A percentile compares a stretch with the other conserved stretches of the same genome.
These are phyloP conservation scores for Meriones unguiculatus DNA, from an alignment of 2,113 vertebrate species.

Conservation along the genomic window DNA sequence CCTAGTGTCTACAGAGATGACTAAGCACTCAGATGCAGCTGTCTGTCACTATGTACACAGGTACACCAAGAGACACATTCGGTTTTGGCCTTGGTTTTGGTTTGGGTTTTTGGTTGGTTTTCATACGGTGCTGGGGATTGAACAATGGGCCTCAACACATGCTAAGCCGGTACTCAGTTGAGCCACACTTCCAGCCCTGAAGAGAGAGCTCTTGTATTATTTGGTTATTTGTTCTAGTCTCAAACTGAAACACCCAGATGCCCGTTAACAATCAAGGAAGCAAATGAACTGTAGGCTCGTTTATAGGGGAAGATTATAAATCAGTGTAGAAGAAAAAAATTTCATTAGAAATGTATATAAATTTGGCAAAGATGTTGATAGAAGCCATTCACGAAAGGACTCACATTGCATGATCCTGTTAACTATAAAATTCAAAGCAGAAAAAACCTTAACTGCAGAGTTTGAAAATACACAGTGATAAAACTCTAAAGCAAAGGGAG, in stretches of 20 bases:
- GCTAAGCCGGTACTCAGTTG: neutral
- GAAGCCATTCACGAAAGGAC: neutral
- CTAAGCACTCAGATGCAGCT: neutral
- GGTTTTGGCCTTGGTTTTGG: neutral
- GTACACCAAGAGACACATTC: neutral
- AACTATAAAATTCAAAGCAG: constrained; percentile 41
- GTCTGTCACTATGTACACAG: neutral
- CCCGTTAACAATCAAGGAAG: neutral
- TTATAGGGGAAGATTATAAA: constrained; percentile 4
- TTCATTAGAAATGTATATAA: neutral
- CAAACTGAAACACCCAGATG: neutral
- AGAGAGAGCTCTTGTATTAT: neutral
- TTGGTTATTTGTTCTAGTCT: neutral
- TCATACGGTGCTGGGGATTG: neutral
- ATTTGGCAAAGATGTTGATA: neutral
- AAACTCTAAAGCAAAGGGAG: neutral
- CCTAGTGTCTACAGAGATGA: neutral
- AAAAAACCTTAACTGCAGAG: neutral
- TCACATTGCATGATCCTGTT: neutral
- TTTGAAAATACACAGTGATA: neutral
- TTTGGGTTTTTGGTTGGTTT: neutral
- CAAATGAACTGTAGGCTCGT: neutral
- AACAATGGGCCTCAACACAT: too few species aligned
- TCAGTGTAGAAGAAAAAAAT: constrained; percentile 6
- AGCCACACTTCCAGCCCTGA: neutral